phyloP scores from a whole-genome alignment of 2,888 invertebrate genomes.

The Ctena decussata region DNA sequence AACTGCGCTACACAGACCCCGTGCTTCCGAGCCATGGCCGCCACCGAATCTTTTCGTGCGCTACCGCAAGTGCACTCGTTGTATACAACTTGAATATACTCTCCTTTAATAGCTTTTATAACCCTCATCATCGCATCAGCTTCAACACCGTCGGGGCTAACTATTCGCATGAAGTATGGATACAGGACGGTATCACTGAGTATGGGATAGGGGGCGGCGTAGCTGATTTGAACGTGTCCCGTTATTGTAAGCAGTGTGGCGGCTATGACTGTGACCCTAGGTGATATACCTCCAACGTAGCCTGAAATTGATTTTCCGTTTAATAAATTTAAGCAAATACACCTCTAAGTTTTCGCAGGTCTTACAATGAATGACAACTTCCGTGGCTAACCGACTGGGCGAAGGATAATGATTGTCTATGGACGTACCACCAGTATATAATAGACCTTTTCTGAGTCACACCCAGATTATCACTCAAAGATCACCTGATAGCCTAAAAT shows the following conservation, averaged over 20 bases:
- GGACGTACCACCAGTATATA: no score
- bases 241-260: conserved; percentile 24
- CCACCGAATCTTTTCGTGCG: conserved; percentile 47
- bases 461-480: no score
- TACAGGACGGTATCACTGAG: conserved; percentile 26
- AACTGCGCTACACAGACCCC: conserved; percentile 52
- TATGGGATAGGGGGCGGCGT: conserved; percentile 28
- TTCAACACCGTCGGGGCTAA: conserved; percentile 40
- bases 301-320: no score
- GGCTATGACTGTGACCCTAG: conserved; percentile 25
- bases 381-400: no score
- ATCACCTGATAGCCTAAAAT: no score
- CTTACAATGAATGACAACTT: no score
- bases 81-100: conserved; percentile 65
- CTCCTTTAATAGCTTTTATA: conserved; percentile 14
- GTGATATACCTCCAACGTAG: conserved; percentile 35
- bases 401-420: no score
- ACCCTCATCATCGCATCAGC: conserved; percentile 45
- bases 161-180: conserved; percentile 51
- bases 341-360: no score
- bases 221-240: conserved; percentile 24
- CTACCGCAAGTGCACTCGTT: conserved; percentile 63
- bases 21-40: conserved; percentile 5
- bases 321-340: no score
- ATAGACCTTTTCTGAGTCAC: no score